Percentiles rank a stretch among this genome's conserved stretches.
Conservation (phyloP, 2,888 invertebrate genomes). For the Carpatolechia fugitivella region DNA sequence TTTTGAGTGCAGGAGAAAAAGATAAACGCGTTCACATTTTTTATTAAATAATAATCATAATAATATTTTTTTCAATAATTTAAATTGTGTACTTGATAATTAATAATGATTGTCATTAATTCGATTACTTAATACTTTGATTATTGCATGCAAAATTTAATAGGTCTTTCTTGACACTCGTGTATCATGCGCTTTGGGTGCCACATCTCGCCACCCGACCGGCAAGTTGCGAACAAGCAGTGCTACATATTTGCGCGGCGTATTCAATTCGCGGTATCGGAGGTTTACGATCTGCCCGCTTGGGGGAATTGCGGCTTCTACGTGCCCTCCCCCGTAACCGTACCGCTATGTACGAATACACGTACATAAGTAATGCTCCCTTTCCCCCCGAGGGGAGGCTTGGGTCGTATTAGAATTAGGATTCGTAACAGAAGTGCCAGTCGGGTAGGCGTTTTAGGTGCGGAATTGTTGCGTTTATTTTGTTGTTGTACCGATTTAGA, state of each 20-base stretch:
- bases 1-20: too few species aligned
- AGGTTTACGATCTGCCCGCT: constrained; percentile 75
- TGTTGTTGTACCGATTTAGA: constrained; percentile 25
- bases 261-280: constrained; percentile 75
- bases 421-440: constrained; percentile 57
- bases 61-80: too few species aligned
- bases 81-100: too few species aligned
- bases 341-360: constrained; percentile 45
- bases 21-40: too few species aligned
- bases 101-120: too few species aligned
- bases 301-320: constrained; percentile 72
- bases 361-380: constrained; percentile 65
- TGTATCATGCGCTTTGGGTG: too few species aligned
- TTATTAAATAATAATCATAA: too few species aligned
- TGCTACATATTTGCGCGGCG: constrained; percentile 62
- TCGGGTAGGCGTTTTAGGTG: constrained; percentile 41
- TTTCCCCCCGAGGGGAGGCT: constrained; percentile 44
- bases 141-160: too few species aligned
- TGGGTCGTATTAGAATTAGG: constrained; percentile 67
- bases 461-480: constrained; percentile 41
- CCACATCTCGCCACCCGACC: background rate
- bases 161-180: too few species aligned
- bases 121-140: too few species aligned
- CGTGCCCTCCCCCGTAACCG: constrained; percentile 59
- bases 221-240: constrained; percentile 36